Conservation (phyloP, 2,797 vertebrate genomes). For the Microctenopoma steveboyesi region DNA sequence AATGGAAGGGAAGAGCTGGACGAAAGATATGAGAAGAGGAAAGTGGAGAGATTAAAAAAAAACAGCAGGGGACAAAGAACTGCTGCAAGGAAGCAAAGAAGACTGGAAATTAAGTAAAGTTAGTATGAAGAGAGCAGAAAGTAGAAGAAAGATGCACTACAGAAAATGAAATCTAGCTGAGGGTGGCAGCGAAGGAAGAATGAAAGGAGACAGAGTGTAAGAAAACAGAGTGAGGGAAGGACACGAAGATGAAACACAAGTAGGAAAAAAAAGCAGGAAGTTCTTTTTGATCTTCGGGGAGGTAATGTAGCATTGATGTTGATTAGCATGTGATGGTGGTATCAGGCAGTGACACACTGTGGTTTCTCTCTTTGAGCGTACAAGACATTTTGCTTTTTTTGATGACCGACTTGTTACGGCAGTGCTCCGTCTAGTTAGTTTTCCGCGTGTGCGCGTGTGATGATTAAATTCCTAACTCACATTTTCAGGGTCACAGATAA, state of each 20-base stretch:
- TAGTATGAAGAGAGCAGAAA: background rate
- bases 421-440: background rate
- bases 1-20: background rate
- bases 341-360: constrained; percentile 33
- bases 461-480: constrained; percentile 16
- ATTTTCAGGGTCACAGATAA: constrained; percentile 19
- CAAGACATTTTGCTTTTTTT: constrained; percentile 55
- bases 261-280: background rate
- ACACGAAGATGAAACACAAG: constrained; percentile 14
- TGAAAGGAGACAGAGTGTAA: background rate
- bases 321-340: constrained; percentile 57
- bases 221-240: background rate
- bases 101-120: background rate
- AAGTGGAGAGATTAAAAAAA: too few relatives aligned
- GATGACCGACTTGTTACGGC: constrained; percentile 33
- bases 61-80: too few relatives aligned
- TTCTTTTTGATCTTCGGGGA: constrained; percentile 47
- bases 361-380: constrained; percentile 19
- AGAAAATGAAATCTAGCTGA: background rate
- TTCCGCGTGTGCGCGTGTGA: background rate
- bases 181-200: background rate
- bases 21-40: too few relatives aligned
- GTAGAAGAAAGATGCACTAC: background rate
- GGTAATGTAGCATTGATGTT: constrained; percentile 59
- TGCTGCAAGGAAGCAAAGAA: background rate